A percentile compares a stretch with the other conserved stretches of the same genome.
phyloP scores from a whole-genome alignment of 2,797 vertebrate genomes.

The Perdix hodgsoniae region DNA sequence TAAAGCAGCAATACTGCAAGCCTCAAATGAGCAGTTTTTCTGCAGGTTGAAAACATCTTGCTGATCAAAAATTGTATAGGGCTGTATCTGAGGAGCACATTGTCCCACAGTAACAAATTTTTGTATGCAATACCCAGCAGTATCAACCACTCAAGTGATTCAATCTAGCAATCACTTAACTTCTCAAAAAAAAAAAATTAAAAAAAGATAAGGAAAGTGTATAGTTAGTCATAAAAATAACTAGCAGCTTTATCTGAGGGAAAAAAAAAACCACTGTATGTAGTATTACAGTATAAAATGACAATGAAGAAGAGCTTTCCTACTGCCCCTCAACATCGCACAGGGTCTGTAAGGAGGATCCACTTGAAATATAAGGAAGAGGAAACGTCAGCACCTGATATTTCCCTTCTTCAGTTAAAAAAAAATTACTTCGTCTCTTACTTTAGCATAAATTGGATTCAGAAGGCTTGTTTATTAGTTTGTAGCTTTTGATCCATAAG shows the following conservation, averaged over 20 bases:
- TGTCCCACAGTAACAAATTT: background rate
- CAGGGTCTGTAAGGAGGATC: background rate
- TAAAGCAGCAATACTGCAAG: background rate
- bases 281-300: background rate
- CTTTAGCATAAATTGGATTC: background rate
- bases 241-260: background rate
- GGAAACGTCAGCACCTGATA: background rate
- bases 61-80: background rate
- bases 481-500: background rate
- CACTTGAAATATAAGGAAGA: background rate
- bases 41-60: background rate
- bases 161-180: background rate
- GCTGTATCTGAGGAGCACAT: background rate
- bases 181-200: background rate
- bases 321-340: rapidly evolving
- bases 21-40: background rate
- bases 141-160: background rate
- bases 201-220: background rate
- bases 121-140: background rate
- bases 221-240: background rate
- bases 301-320: background rate
- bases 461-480: background rate
- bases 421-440: background rate
- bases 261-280: background rate
- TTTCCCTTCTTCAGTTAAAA: background rate